These are phyloP conservation scores for Sebastes melanostomus DNA, from an alignment of 2,797 vertebrate genomes.

Conservation along the genomic window DNA sequence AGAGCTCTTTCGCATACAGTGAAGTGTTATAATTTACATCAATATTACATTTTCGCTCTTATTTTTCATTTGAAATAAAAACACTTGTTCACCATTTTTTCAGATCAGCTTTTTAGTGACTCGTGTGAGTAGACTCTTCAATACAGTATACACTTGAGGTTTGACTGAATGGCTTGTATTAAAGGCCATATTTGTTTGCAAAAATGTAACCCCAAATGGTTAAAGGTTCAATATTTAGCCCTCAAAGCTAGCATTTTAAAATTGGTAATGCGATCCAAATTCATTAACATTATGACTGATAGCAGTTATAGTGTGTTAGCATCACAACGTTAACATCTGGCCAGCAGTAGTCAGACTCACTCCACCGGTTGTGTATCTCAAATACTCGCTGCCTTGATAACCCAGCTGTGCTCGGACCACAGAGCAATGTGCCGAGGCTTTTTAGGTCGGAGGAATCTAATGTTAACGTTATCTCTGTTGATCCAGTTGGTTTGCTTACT, in stretches of 20 bases:
- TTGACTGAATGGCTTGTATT: not conserved
- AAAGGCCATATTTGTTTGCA: fast-evolving
- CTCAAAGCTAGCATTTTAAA: too few relatives aligned
- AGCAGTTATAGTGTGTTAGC: too few relatives aligned
- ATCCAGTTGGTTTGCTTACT: too few relatives aligned
- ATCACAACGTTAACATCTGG: too few relatives aligned
- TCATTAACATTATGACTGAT: too few relatives aligned
- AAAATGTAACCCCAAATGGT: not conserved
- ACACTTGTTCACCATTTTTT: not conserved
- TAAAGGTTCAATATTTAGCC: too few relatives aligned
- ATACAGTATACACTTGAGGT: not conserved
- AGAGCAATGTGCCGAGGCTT: fast-evolving
- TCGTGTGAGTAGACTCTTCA: not conserved
- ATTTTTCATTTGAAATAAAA: not conserved
- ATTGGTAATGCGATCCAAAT: too few relatives aligned
- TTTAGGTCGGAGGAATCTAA: fast-evolving
- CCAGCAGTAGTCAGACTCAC: too few relatives aligned
- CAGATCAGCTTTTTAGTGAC: not conserved
- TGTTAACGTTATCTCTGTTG: too few relatives aligned
- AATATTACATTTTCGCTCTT: not conserved
- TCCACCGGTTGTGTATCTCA: too few relatives aligned
- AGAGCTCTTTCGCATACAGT: not conserved
- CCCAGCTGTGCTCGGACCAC: fast-evolving
- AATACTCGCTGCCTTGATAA: too few relatives aligned
- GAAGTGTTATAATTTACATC: not conserved